phyloP scores from a whole-genome alignment of 2,113 vertebrate species.

The Cacatua alba region DNA sequence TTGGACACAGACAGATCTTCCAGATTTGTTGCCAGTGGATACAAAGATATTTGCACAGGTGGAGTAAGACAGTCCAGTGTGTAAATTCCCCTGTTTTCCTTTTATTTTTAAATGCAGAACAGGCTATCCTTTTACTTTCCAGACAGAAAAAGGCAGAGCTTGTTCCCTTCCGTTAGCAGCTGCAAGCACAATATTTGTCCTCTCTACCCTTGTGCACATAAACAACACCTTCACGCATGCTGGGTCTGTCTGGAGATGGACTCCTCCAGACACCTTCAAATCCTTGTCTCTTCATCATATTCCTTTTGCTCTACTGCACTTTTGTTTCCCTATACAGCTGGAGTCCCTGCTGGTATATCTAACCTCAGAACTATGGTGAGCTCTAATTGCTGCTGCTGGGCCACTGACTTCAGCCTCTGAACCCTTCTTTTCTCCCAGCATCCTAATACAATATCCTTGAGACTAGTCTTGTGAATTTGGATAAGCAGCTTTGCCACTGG shows the following conservation, averaged over 20 bases:
- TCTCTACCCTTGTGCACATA: background rate
- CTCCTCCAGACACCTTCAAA: background rate
- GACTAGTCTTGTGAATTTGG: background rate
- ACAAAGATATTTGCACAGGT: conserved; percentile 14
- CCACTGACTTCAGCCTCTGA: background rate
- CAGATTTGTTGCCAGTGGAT: background rate
- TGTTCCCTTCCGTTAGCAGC: background rate
- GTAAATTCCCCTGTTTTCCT: background rate
- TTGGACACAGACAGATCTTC: background rate
- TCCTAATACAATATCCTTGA: background rate
- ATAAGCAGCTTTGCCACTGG: background rate
- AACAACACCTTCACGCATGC: background rate
- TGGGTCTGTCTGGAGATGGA: background rate
- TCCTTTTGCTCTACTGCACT: background rate
- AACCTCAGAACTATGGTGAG: background rate
- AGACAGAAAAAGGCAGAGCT: background rate
- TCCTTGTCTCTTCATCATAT: background rate
- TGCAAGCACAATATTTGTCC: background rate
- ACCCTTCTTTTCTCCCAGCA: background rate
- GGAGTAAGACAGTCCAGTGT: background rate
- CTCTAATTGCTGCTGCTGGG: background rate
- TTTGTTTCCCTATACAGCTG: background rate
- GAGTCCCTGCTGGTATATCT: background rate
- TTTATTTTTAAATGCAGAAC: background rate
- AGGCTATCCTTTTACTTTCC: background rate